These are phyloP conservation scores for Phoenicopterus ruber DNA, from an alignment of 2,113 vertebrate species.

Conservation along the genomic window DNA sequence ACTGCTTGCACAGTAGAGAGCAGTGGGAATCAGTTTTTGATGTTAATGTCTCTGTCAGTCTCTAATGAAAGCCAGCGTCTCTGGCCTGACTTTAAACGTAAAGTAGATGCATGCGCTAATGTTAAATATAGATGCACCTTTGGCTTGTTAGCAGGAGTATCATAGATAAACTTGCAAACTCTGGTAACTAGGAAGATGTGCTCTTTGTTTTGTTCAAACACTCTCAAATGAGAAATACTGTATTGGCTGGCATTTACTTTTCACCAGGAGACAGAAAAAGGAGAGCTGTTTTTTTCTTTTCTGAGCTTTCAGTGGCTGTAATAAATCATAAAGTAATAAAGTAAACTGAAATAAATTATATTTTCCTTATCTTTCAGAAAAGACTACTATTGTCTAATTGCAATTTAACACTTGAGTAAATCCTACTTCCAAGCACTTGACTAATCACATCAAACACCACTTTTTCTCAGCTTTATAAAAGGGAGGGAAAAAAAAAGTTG, in stretches of 20 bases:
- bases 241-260: not conserved
- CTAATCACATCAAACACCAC: not conserved
- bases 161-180: not conserved
- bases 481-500: no score
- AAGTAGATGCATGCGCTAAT: accelerated
- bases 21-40: not conserved
- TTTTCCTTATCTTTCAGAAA: not conserved
- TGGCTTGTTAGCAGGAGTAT: not conserved
- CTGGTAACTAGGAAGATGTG: not conserved
- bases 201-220: not conserved
- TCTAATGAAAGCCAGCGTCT: not conserved
- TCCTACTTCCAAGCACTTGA: not conserved
- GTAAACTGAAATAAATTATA: not conserved
- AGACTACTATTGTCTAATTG: not conserved
- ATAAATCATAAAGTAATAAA: not conserved
- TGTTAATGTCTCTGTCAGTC: not conserved
- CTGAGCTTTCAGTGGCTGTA: not conserved
- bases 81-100: not conserved
- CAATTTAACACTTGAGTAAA: not conserved
- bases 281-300: not conserved
- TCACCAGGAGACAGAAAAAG: not conserved
- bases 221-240: not conserved
- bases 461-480: not conserved
- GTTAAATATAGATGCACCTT: not conserved
- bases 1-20: not conserved